Evolutionary conservation across 2,113 vertebrate species (phyloP).

Genomic region (Cyanoderma ruficeps): DNA sequence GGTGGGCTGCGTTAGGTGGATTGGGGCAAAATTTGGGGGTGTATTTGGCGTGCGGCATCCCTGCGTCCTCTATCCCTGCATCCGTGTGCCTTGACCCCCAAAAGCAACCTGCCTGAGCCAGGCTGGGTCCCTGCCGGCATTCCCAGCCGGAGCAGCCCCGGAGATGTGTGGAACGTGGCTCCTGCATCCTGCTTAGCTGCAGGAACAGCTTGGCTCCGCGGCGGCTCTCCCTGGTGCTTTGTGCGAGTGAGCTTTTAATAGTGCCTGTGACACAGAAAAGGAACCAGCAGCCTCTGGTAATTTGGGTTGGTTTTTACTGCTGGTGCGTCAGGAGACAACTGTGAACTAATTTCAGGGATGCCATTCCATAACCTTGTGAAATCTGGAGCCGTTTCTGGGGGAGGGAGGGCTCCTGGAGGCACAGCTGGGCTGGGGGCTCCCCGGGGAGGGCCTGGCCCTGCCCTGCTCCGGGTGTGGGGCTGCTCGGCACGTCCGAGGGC

Average conservation of each 20-base stretch:
- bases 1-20: fast-evolving
- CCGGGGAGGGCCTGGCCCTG: neutral
- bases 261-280: slow-evolving; percentile 71
- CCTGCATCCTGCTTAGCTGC: slow-evolving; percentile 13
- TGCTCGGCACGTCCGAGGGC: neutral
- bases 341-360: slow-evolving; percentile 70
- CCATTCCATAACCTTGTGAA: slow-evolving; percentile 68
- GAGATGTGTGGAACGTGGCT: neutral
- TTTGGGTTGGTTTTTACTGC: slow-evolving; percentile 65
- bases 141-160: neutral
- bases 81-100: fast-evolving
- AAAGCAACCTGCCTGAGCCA: neutral
- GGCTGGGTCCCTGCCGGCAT: neutral
- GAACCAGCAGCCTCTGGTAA: slow-evolving; percentile 58
- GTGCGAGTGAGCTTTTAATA: slow-evolving; percentile 67
- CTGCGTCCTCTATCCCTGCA: neutral
- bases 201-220: slow-evolving; percentile 54
- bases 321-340: slow-evolving; percentile 63
- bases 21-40: neutral
- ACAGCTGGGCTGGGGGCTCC: neutral
- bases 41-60: fast-evolving
- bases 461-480: neutral
- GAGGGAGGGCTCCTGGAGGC: neutral
- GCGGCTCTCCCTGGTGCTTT: slow-evolving; percentile 62
- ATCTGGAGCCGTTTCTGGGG: neutral